Percentiles rank a stretch among this genome's conserved stretches.
Conservation (phyloP, 2,888 invertebrate genomes). For the Rhyacophila evoluta region DNA sequence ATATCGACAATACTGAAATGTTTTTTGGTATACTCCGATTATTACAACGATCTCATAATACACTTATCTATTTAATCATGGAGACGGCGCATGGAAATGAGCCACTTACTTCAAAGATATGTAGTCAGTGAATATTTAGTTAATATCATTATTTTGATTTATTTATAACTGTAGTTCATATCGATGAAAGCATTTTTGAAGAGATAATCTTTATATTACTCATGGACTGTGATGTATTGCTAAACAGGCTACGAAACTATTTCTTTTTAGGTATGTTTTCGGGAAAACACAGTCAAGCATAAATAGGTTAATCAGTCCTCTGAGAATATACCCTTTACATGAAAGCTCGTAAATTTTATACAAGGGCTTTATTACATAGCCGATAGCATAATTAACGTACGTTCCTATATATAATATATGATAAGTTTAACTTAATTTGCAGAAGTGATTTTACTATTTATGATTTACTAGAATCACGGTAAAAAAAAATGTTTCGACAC, state of each 20-base stretch:
- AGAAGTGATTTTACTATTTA: no score
- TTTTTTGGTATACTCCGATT: not conserved
- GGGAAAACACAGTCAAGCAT: slow-evolving; percentile 1
- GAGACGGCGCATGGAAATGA: no score
- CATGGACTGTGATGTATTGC: not conserved
- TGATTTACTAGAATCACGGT: no score
- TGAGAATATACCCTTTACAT: slow-evolving; percentile 5
- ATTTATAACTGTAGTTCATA: no score
- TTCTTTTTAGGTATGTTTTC: not conserved
- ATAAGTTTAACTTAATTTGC: not conserved
- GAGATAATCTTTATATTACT: no score
- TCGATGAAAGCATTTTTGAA: no score
- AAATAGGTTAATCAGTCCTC: slow-evolving; percentile 9
- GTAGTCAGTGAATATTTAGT: no score
- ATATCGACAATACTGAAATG: not conserved
- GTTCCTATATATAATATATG: not conserved
- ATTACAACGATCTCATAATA: not conserved
- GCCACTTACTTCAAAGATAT: no score
- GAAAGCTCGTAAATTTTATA: slow-evolving; percentile 17
- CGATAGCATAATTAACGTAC: not conserved
- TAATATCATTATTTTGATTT: no score
- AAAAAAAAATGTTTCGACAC: no score
- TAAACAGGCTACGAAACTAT: not conserved
- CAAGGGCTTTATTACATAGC: not conserved
- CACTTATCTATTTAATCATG: no score